These are phyloP conservation scores for Carassius gibelio DNA, from an alignment of 2,113 vertebrate species.

Conservation along the genomic window DNA sequence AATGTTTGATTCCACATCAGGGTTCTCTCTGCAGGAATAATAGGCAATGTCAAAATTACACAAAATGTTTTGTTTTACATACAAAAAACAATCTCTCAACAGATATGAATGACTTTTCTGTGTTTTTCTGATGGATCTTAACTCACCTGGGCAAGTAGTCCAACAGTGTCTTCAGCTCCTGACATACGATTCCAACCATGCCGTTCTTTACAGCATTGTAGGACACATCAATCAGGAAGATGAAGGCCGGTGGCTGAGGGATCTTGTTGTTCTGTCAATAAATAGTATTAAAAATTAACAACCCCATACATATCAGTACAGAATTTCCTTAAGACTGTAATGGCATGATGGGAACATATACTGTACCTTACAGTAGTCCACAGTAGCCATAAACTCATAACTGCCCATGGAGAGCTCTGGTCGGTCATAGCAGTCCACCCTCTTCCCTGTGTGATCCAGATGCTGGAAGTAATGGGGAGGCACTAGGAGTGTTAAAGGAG, in stretches of 20 bases:
- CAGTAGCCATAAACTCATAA: slow-evolving; percentile 95
- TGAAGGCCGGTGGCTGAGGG: slow-evolving; percentile 92
- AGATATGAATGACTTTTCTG: not conserved
- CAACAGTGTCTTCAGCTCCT: slow-evolving; percentile 92
- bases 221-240: slow-evolving; percentile 98
- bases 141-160: slow-evolving; percentile 91
- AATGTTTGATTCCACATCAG: slow-evolving; percentile 85
- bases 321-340: not conserved
- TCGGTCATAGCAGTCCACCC: slow-evolving; percentile 92
- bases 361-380: slow-evolving; percentile 92
- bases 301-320: not conserved
- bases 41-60: not conserved
- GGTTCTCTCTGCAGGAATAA: slow-evolving; percentile 81
- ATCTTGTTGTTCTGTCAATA: slow-evolving; percentile 90
- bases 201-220: slow-evolving; percentile 97
- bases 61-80: not conserved
- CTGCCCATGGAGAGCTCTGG: slow-evolving; percentile 94
- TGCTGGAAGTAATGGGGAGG: slow-evolving; percentile 98
- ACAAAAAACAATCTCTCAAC: not conserved
- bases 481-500: slow-evolving; percentile 71
- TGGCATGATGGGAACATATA: not conserved
- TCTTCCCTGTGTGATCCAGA: slow-evolving; percentile 97
- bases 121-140: not conserved
- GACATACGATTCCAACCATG: slow-evolving; percentile 91
- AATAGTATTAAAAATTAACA: not conserved